Percentiles rank a stretch among this genome's conserved stretches.
These are phyloP conservation scores for Malthinus seriepunctatus DNA, from an alignment of 2,888 invertebrate genomes.

Conservation along the genomic window DNA sequence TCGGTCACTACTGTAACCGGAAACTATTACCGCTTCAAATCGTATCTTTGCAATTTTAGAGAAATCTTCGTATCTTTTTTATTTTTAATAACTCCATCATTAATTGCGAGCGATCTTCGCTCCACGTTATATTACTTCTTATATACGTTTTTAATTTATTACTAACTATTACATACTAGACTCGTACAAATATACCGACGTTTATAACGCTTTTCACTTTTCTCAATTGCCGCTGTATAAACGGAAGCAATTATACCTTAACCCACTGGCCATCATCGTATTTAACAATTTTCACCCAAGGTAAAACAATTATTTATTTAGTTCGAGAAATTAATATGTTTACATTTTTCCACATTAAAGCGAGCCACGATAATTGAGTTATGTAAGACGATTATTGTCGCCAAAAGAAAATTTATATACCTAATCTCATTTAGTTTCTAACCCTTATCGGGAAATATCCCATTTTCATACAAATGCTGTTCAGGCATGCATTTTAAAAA, in stretches of 20 bases:
- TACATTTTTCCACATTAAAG: no score
- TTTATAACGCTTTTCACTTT: slow-evolving; percentile 12
- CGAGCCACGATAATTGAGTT: no score
- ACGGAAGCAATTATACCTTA: slow-evolving; percentile 9
- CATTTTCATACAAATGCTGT: no score
- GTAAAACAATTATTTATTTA: not conserved
- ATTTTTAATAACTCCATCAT: slow-evolving; percentile 1
- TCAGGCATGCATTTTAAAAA: no score
- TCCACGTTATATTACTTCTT: slow-evolving; percentile 4
- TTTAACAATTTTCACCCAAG: not conserved
- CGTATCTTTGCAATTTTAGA: slow-evolving; percentile 12
- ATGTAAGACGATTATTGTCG: no score
- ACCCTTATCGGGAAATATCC: no score
- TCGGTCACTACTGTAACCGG: slow-evolving; percentile 18
- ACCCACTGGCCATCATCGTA: not conserved
- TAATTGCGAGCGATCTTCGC: slow-evolving; percentile 14
- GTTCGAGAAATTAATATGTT: no score
- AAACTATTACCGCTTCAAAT: slow-evolving; percentile 9
- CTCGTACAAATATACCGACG: not conserved
- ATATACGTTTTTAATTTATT: slow-evolving; percentile 9
- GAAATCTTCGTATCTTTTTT: slow-evolving; percentile 3
- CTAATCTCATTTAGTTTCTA: no score
- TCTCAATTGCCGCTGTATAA: not conserved
- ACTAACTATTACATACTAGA: slow-evolving; percentile 1
- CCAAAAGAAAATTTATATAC: no score